These are phyloP conservation scores for Schrankia costaestrigalis DNA, from an alignment of 2,888 invertebrate genomes.

Conservation along the genomic window DNA sequence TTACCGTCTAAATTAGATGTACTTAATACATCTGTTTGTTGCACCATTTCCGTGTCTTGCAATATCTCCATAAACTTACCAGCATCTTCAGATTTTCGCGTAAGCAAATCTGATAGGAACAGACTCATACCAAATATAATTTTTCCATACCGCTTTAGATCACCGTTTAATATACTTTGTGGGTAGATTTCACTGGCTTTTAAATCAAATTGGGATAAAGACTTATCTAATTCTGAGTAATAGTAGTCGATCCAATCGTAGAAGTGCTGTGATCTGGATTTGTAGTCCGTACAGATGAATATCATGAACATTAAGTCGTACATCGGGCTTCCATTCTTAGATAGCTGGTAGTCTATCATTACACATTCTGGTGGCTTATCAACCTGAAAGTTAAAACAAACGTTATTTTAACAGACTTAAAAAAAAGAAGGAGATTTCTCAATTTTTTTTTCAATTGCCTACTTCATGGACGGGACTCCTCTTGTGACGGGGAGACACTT, in stretches of 20 bases:
- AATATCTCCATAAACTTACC: slow-evolving; percentile 14
- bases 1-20: slow-evolving; percentile 10
- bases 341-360: slow-evolving; percentile 45
- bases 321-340: slow-evolving; percentile 30
- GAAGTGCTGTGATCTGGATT: slow-evolving; percentile 30
- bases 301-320: slow-evolving; percentile 38
- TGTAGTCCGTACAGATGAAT: slow-evolving; percentile 38
- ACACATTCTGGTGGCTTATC: slow-evolving; percentile 26
- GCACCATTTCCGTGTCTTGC: slow-evolving; percentile 1
- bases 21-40: background rate
- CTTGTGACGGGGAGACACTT: too few relatives aligned
- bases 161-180: slow-evolving; percentile 28
- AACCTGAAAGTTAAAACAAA: slow-evolving; percentile 36
- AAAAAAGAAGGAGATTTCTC: too few relatives aligned
- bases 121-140: slow-evolving; percentile 16
- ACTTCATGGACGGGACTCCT: too few relatives aligned
- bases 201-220: slow-evolving; percentile 27
- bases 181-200: slow-evolving; percentile 29
- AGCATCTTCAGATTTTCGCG: slow-evolving; percentile 28
- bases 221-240: slow-evolving; percentile 14
- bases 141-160: slow-evolving; percentile 31
- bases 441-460: too few relatives aligned
- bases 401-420: too few relatives aligned
- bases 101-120: slow-evolving; percentile 16
- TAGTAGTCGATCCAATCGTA: slow-evolving; percentile 37